Percentiles rank a stretch among this genome's conserved stretches.
Evolutionary conservation across 2,888 invertebrate species (phyloP).

Genomic region (Sinhomidia bicolor): DNA sequence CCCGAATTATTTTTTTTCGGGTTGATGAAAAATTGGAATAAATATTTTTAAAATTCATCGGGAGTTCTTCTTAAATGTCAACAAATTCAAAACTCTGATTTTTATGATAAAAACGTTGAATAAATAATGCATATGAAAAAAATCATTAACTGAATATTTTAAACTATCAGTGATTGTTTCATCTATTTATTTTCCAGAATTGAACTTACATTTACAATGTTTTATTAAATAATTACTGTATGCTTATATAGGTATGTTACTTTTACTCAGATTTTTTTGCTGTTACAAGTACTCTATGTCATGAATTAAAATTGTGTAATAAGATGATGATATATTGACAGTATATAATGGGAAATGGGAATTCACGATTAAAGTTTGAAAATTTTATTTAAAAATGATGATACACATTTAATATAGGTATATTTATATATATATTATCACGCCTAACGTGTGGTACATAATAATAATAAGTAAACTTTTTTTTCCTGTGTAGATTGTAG

Average conservation of each 20-base stretch:
- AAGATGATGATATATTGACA: neutral
- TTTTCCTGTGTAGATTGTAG: neutral
- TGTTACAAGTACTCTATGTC: conserved; percentile 22
- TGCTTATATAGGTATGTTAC: neutral
- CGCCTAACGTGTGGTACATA: neutral
- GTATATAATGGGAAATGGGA: neutral
- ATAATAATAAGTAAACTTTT: neutral
- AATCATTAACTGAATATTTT: neutral
- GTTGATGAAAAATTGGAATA: too few species aligned
- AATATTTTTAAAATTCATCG: too few species aligned
- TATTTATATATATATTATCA: neutral
- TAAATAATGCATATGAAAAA: neutral
- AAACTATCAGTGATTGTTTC: conserved; percentile 59
- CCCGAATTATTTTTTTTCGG: too few species aligned
- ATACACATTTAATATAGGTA: neutral
- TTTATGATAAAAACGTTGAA: neutral
- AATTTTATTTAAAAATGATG: neutral
- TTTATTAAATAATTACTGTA: neutral
- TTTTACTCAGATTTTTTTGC: neutral
- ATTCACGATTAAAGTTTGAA: neutral
- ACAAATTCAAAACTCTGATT: neutral
- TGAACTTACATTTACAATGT: conserved; percentile 55
- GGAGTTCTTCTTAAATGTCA: neutral
- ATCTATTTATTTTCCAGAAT: conserved; percentile 59
- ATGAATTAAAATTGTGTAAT: conserved; percentile 9